These are phyloP conservation scores for Frankliniella fusca DNA, from an alignment of 2,888 invertebrate genomes.

Conservation along the genomic window DNA sequence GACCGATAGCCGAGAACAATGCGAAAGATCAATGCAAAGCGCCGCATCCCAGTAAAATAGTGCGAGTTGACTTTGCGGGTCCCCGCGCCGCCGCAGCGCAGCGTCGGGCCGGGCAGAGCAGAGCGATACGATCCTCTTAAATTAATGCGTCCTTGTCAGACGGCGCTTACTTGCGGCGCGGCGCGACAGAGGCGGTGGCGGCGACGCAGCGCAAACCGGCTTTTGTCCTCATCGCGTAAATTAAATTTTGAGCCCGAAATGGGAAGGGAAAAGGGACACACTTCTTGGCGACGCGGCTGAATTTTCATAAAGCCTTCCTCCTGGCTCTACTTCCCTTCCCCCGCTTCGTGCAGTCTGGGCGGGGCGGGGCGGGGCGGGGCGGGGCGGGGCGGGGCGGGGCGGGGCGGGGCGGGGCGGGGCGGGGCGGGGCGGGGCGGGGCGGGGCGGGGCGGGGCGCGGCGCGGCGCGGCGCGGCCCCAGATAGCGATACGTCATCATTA, in stretches of 20 bases:
- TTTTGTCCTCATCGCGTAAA: constrained; percentile 14
- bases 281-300: constrained; percentile 4
- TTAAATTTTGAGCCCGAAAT: constrained; percentile 19
- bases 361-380: too few species aligned
- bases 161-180: neutral
- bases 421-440: too few species aligned
- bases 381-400: neutral
- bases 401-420: too few species aligned
- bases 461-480: neutral
- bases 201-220: neutral
- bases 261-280: constrained; percentile 8
- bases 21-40: too few species aligned
- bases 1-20: too few species aligned
- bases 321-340: too few species aligned
- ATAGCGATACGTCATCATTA: constrained; percentile 23
- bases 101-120: neutral
- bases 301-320: constrained; percentile 12
- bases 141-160: neutral
- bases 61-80: too few species aligned
- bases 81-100: too few species aligned
- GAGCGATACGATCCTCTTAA: neutral
- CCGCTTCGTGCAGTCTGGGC: too few species aligned
- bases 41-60: too few species aligned
- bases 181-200: neutral
- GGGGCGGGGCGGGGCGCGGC: neutral